Evolutionary conservation across 1,140 invertebrate genomes (phyloP).

Genomic region (Drosophila quadrilineata): DNA sequence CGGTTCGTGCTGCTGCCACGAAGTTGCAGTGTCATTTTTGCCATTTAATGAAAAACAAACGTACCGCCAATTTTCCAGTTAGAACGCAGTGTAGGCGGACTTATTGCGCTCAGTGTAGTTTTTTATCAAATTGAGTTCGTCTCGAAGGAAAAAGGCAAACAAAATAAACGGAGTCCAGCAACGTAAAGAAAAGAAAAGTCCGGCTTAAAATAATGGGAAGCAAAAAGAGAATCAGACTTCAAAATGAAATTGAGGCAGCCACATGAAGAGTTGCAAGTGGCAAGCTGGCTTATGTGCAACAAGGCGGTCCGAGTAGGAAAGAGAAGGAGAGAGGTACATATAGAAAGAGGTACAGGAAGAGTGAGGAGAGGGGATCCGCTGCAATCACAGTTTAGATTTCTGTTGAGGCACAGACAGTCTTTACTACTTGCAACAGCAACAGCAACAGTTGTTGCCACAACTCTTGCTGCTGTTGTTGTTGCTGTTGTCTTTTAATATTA

Average conservation of each 20-base stretch:
- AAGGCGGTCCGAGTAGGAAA: too few relatives aligned
- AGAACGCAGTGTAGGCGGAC: constrained; percentile 44
- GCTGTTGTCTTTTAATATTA: constrained; percentile 64
- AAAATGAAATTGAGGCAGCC: constrained; percentile 70
- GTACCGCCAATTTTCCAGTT: constrained; percentile 75
- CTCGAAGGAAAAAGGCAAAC: constrained; percentile 19
- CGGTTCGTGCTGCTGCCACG: constrained; percentile 64
- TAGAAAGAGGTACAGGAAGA: background rate
- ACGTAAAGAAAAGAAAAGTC: constrained; percentile 26
- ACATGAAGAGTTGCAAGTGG: constrained; percentile 1
- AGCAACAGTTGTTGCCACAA: too few relatives aligned
- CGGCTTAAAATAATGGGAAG: constrained; percentile 77
- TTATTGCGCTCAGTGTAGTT: constrained; percentile 65
- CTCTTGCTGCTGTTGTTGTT: background rate
- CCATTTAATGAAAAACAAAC: constrained; percentile 75
- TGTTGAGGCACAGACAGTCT: constrained; percentile 19
- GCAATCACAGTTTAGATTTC: constrained; percentile 78
- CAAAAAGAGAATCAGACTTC: too few relatives aligned
- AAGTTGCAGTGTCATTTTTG: background rate
- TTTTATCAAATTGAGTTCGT: constrained; percentile 67
- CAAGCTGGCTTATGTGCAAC: too few relatives aligned
- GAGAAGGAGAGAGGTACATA: background rate
- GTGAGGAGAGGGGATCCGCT: background rate
- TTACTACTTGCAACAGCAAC: too few relatives aligned
- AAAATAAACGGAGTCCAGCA: constrained; percentile 24